phyloP scores from a whole-genome alignment of 2,888 invertebrate species.

The Heliothis peltigera region DNA sequence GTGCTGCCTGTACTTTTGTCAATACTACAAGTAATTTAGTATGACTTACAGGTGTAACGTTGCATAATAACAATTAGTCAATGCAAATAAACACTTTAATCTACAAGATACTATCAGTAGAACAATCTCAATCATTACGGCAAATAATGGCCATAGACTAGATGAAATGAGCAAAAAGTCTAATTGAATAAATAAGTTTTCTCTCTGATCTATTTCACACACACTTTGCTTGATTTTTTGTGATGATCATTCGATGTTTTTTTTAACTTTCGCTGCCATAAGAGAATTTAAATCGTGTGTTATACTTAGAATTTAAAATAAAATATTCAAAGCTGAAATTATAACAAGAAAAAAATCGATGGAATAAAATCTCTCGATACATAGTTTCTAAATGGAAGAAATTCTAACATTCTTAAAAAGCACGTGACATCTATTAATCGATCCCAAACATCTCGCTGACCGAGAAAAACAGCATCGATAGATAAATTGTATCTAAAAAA shows the following conservation, averaged over 20 bases:
- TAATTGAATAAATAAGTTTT: constrained; percentile 8
- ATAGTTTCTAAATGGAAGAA: not conserved
- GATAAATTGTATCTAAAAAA: not conserved
- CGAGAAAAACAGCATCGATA: not conserved
- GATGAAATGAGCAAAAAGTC: constrained; percentile 22
- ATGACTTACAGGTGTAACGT: not conserved
- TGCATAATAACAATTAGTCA: constrained; percentile 25
- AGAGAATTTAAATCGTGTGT: not conserved
- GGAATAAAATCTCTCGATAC: not conserved
- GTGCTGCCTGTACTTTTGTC: constrained; percentile 11
- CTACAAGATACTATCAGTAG: constrained; percentile 18
- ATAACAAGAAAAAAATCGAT: not conserved
- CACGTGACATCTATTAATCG: constrained; percentile 26
- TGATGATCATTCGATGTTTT: not conserved
- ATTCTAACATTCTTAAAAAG: not conserved
- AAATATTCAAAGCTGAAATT: not conserved
- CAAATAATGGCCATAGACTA: constrained; percentile 16
- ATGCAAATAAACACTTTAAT: constrained; percentile 24
- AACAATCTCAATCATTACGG: constrained; percentile 20
- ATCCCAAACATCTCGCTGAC: constrained; percentile 10
- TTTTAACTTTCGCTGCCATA: not conserved
- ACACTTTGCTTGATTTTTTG: not conserved
- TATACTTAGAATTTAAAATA: not conserved
- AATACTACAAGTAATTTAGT: constrained; percentile 35
- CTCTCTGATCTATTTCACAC: constrained; percentile 8